Evolutionary conservation across 1,140 invertebrate genomes (phyloP).

Genomic region (Euwallacea fornicatus): DNA sequence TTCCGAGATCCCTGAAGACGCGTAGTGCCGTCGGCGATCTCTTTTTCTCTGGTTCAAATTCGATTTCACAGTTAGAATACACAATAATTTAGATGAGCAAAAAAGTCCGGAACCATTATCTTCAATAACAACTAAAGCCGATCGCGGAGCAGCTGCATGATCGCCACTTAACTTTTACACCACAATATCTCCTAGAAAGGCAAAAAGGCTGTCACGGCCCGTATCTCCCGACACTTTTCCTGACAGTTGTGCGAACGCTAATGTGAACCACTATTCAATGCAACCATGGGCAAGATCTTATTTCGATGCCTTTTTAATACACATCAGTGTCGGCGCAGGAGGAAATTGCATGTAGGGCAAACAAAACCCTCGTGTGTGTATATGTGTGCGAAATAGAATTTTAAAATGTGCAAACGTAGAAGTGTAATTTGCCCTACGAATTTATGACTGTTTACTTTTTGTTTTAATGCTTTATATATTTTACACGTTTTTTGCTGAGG

Average conservation of each 20-base stretch:
- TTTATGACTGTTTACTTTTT: conserved; percentile 32
- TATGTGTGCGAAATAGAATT: conserved; percentile 23
- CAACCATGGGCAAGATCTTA: conserved; percentile 1
- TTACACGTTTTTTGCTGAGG: conserved; percentile 17
- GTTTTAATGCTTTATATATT: conserved; percentile 26
- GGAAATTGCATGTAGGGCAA: conserved; percentile 16
- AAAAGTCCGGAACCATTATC: too few relatives aligned
- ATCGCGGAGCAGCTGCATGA: background rate
- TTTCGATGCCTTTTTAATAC: background rate
- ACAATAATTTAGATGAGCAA: too few relatives aligned
- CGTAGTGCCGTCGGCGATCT: too few relatives aligned
- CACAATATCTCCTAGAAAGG: conserved; percentile 12
- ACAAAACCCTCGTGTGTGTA: conserved; percentile 3
- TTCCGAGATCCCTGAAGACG: too few relatives aligned
- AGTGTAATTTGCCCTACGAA: conserved; percentile 25
- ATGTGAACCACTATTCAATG: conserved; percentile 10
- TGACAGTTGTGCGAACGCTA: conserved; percentile 19
- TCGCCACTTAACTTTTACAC: conserved; percentile 14
- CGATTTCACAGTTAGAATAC: too few relatives aligned
- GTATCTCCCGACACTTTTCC: conserved; percentile 13
- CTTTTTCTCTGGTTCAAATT: too few relatives aligned
- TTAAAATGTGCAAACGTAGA: conserved; percentile 31
- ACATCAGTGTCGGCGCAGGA: background rate
- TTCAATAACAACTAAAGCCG: too few relatives aligned
- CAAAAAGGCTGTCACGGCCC: conserved; percentile 8